Conservation (phyloP, 1,140 invertebrate genomes). For the Drosophila quadrilineata region DNA sequence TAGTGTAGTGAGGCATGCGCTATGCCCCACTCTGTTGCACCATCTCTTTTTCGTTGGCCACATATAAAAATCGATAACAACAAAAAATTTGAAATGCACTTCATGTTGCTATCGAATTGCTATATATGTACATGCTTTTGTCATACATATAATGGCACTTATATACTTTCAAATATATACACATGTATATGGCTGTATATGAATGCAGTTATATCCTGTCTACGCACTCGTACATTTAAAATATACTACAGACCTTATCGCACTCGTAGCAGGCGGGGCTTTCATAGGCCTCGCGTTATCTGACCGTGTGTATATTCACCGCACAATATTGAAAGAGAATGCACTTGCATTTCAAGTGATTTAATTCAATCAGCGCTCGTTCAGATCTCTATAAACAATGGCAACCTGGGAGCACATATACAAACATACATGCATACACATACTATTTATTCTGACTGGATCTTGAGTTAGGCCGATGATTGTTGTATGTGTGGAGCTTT, state of each 20-base stretch:
- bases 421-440: too few species aligned
- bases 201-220: neutral
- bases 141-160: slow-evolving; percentile 16
- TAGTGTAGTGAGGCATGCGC: neutral
- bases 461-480: neutral
- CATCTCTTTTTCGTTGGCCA: slow-evolving; percentile 3
- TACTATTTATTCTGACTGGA: too few species aligned
- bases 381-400: slow-evolving; percentile 12
- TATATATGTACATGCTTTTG: slow-evolving; percentile 8
- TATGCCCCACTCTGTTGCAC: neutral
- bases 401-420: neutral
- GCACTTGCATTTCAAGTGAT: slow-evolving; percentile 33
- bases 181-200: neutral
- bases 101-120: slow-evolving; percentile 46
- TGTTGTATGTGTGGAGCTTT: neutral
- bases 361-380: slow-evolving; percentile 40
- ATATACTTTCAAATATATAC: neutral
- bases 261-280: slow-evolving; percentile 13
- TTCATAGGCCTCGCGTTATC: neutral
- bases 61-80: slow-evolving; percentile 44
- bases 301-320: neutral
- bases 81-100: slow-evolving; percentile 36
- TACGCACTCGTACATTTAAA: slow-evolving; percentile 26
- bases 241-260: slow-evolving; percentile 35
- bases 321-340: slow-evolving; percentile 20